Conservation (phyloP, 30 jellyfish, hydroid and myxozoan genomes). For the Catostylus mosaicus region DNA sequence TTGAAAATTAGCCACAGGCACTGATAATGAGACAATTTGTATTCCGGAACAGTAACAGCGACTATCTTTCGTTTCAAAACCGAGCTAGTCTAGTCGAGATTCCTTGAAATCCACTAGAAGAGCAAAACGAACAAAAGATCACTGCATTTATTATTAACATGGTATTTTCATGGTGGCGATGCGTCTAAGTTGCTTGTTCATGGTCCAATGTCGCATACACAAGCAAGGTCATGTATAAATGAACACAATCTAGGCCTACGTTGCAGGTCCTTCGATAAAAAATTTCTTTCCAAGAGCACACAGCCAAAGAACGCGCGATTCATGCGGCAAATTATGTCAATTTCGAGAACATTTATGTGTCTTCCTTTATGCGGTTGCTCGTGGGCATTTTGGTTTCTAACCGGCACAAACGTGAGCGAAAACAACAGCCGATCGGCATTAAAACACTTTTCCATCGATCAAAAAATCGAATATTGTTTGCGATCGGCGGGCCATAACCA, state of each 20-base stretch:
- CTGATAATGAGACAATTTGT: neutral
- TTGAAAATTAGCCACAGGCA: conserved; percentile 61
- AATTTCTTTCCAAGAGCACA: conserved; percentile 1
- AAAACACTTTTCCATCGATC: conserved; percentile 27
- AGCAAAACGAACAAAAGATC: conserved; percentile 45
- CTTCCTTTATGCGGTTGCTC: conserved; percentile 38
- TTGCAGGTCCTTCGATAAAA: conserved; percentile 50
- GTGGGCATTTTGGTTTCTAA: conserved; percentile 29
- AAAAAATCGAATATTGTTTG: conserved; percentile 16
- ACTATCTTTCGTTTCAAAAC: conserved; percentile 5
- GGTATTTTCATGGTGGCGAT: conserved; percentile 73
- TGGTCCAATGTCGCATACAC: conserved; percentile 70
- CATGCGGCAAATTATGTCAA: neutral
- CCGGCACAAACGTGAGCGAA: conserved; percentile 17
- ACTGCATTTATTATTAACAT: conserved; percentile 61
- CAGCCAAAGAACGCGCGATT: neutral
- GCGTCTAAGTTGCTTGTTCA: conserved; percentile 61
- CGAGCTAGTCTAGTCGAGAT: conserved; percentile 9
- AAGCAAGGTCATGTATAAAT: conserved; percentile 76
- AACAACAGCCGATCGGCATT: conserved; percentile 13
- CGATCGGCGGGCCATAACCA: conserved; percentile 28
- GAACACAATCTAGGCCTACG: conserved; percentile 53
- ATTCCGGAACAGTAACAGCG: neutral
- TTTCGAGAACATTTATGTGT: neutral
- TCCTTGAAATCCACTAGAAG: conserved; percentile 40